Conservation (phyloP, 1,140 invertebrate species). For the Drosophila lacertosa region DNA sequence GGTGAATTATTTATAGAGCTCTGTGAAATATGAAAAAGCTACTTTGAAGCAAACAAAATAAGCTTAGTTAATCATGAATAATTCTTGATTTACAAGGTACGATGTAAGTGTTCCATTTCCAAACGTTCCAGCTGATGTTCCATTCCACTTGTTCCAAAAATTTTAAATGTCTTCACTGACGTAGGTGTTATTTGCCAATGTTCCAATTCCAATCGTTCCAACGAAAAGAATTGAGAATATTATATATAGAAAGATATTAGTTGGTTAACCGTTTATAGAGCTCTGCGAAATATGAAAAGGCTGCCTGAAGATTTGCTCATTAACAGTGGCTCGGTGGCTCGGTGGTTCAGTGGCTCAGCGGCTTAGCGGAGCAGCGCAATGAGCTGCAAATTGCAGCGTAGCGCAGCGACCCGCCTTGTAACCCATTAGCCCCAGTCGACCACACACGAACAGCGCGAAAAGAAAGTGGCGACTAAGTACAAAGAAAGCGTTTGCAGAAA, state of each 20-base stretch:
- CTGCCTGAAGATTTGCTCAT: conserved; percentile 13
- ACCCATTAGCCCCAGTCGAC: conserved; percentile 35
- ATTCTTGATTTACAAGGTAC: too few species aligned
- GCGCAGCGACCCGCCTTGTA: conserved; percentile 19
- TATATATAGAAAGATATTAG: too few species aligned
- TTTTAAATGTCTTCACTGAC: too few species aligned
- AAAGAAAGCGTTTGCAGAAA: conserved; percentile 49
- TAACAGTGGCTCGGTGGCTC: background rate
- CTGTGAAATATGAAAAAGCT: too few species aligned
- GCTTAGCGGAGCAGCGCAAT: conserved; percentile 9
- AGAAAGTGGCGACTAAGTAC: conserved; percentile 40
- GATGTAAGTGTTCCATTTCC: background rate
- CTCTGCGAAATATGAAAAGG: too few species aligned
- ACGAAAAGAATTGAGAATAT: background rate
- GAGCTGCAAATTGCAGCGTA: conserved; percentile 22
- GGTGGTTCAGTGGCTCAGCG: too few species aligned
- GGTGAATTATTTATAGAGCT: too few species aligned
- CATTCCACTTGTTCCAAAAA: too few species aligned
- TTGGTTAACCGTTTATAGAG: too few species aligned
- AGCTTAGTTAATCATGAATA: too few species aligned
- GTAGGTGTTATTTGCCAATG: background rate
- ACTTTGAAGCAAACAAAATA: too few species aligned
- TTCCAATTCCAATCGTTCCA: conserved; percentile 2
- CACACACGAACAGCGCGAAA: conserved; percentile 34
- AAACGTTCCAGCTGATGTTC: background rate